phyloP scores from a whole-genome alignment of 2,888 invertebrate species.

The Heliconius aoede region DNA sequence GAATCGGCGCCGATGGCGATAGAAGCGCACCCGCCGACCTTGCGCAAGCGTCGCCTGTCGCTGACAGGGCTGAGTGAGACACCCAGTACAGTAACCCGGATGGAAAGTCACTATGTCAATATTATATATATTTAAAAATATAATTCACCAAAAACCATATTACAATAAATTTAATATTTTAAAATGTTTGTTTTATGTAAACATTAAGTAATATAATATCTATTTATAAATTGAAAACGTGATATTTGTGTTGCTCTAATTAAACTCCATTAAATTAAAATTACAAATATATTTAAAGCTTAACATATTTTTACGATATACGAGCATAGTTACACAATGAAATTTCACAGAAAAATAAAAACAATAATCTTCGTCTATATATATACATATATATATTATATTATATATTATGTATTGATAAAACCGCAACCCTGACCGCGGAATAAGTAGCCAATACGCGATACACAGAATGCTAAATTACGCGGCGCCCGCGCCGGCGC shows the following conservation, averaged over 20 bases:
- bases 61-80: constrained; percentile 52
- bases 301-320: not conserved
- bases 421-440: constrained; percentile 52
- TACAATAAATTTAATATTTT: not conserved
- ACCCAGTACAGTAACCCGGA: constrained; percentile 46
- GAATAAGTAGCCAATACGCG: constrained; percentile 60
- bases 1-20: constrained; percentile 67
- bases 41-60: constrained; percentile 68
- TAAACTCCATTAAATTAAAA: not conserved
- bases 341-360: constrained; percentile 4
- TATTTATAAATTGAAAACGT: too few species aligned
- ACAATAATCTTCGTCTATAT: not conserved
- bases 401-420: constrained; percentile 16
- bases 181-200: not conserved
- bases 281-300: not conserved
- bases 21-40: constrained; percentile 76
- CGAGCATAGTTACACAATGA: not conserved
- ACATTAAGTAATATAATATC: too few species aligned
- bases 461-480: constrained; percentile 65
- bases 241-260: too few species aligned
- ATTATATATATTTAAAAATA: constrained; percentile 38
- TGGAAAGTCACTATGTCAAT: constrained; percentile 46
- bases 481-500: constrained; percentile 61
- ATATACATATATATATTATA: too few species aligned
- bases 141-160: not conserved